Evolutionary conservation across 2,888 invertebrate genomes (phyloP).

Genomic region (Dolomedes plantarius): DNA sequence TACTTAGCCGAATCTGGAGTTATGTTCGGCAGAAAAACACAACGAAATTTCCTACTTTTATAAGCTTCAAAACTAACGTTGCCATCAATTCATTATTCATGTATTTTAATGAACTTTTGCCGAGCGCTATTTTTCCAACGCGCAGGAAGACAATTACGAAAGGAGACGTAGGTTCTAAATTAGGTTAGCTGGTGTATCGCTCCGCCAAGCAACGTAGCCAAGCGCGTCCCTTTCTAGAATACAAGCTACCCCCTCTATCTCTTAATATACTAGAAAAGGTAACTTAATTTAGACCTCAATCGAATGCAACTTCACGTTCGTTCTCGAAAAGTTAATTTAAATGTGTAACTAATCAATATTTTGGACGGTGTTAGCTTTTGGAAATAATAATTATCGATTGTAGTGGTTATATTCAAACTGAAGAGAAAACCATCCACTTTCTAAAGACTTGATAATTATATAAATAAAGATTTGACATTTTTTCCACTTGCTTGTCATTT

Average conservation of each 20-base stretch:
- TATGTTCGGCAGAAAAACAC: not conserved
- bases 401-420: conserved; percentile 11
- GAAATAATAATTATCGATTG: conserved; percentile 66
- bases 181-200: conserved; percentile 57
- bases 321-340: conserved; percentile 62
- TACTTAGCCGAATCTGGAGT: not conserved
- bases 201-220: conserved; percentile 55
- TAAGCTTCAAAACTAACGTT: conserved; percentile 36
- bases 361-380: conserved; percentile 27
- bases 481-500: too few relatives aligned
- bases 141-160: conserved; percentile 61
- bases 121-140: conserved; percentile 51
- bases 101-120: conserved; percentile 59
- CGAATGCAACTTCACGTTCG: conserved; percentile 40
- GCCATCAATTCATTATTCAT: conserved; percentile 60
- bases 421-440: conserved; percentile 19
- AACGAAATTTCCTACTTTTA: not conserved
- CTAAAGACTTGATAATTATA: conserved; percentile 22
- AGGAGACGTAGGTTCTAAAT: conserved; percentile 48
- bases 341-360: conserved; percentile 69
- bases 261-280: conserved; percentile 39
- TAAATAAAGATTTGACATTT: not conserved
- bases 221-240: conserved; percentile 29
- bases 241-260: conserved; percentile 10
- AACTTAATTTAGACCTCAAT: conserved; percentile 63